Base-by-base conservation (phyloP, 1,140 invertebrate genomes). In the Acromyrmex heyeri region DNA sequence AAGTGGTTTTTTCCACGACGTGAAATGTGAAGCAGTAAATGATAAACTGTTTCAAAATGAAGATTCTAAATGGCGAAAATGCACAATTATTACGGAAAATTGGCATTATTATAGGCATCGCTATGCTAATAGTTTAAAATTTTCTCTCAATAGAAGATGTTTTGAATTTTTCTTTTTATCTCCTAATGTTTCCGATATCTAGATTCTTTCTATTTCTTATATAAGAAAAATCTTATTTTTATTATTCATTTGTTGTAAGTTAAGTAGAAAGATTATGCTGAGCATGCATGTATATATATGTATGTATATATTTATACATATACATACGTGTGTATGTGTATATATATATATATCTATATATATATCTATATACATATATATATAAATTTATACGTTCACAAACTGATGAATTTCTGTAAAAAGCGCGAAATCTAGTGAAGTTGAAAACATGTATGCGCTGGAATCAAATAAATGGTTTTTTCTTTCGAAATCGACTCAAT, bases 391-490 rank as follows among this genome's bases (percentile, higher is more conserved):
- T 72, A 16, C 34, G 65, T 34, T 72, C 34, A 48, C 34, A 55
- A 79, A 81, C 30, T 34, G 34, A 82, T 8, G 21, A 82, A 82
- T 70, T 82, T 57, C 21, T 82, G 78, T 82, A 82, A 82, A 73
- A 61, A 72, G 34, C 78, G 78, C 53, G 38, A 82, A 73, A 59
- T 73, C 53, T 82, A 73, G 69, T 48, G 34, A 82, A 82, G 57
- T 73, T 44, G 24, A 82, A 73, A 81, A 48, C 55, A 75, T 82
- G 79, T 82, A 73, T 82, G 69, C 67, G 79, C 44, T 83, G 79
- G 38, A 83, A 83, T 83, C 69, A 83, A 73, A 83, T 83, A 83
- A 83, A 83, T 61, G 55, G 72, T 48, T 82, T 81, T 83, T 83
- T 61, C 69, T 83, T 83, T 57, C 69, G 61, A 83, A 83, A 73